phyloP scores from a whole-genome alignment of 2,113 vertebrate genomes.

The Pseudois nayaur region DNA sequence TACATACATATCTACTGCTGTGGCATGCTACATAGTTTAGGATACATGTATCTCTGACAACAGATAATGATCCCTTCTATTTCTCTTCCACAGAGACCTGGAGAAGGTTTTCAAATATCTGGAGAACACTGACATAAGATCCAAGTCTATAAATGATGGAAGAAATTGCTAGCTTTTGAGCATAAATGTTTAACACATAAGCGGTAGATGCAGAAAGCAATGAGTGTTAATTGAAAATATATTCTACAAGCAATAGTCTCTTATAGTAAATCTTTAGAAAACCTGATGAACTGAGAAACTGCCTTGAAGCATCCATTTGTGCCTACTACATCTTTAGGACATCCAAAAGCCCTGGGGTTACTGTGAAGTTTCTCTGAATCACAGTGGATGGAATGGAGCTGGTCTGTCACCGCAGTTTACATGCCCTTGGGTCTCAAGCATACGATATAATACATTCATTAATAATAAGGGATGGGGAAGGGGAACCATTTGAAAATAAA shows the following conservation, averaged over 20 bases:
- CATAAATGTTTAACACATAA: background rate
- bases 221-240: background rate
- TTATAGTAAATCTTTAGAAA: background rate
- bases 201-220: background rate
- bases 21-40: background rate
- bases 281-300: background rate
- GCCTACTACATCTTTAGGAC: background rate
- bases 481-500: background rate
- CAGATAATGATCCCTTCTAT: background rate
- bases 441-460: background rate
- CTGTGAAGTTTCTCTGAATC: background rate
- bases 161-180: background rate
- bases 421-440: background rate
- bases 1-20: fast-evolving
- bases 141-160: background rate
- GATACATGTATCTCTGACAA: background rate
- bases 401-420: background rate
- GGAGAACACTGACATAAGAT: background rate
- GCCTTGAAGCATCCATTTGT: background rate
- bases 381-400: background rate
- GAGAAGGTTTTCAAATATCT: background rate
- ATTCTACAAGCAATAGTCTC: background rate
- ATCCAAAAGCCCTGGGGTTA: background rate
- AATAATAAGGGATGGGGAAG: background rate
- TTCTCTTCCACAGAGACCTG: background rate